Percentiles rank a stretch among this genome's conserved stretches.
Evolutionary conservation across 1,140 invertebrate genomes (phyloP).

Genomic region (Littorina saxatilis): DNA sequence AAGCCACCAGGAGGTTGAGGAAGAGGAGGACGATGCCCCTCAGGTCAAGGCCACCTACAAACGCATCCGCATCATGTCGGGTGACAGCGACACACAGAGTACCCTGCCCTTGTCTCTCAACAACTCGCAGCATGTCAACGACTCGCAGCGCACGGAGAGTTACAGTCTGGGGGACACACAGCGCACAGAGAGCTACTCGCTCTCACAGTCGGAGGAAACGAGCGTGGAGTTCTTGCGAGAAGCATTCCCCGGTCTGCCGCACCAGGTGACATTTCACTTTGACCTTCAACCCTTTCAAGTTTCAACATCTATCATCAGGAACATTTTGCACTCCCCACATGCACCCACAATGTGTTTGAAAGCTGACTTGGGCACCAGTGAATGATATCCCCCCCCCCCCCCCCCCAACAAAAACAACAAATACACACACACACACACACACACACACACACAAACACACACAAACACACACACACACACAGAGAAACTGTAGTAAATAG

Average conservation of each 20-base stretch:
- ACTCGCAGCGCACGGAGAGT: conserved; percentile 5
- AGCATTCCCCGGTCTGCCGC: neutral
- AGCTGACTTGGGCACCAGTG: no score
- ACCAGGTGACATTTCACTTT: neutral
- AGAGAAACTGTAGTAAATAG: no score
- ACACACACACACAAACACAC: no score
- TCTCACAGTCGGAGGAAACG: conserved; percentile 9
- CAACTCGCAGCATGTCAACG: neutral
- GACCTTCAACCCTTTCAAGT: no score
- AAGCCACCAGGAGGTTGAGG: neutral
- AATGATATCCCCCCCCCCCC: no score
- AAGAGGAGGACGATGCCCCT: neutral
- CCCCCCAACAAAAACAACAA: no score
- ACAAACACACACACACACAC: no score
- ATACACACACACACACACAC: no score
- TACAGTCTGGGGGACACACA: conserved; percentile 10
- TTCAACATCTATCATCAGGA: no score
- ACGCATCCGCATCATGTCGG: neutral
- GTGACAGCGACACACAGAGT: conserved; percentile 2
- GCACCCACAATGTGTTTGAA: no score
- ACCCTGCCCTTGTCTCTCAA: neutral
- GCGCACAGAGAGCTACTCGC: neutral
- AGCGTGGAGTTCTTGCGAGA: conserved; percentile 11
- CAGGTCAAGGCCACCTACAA: neutral
- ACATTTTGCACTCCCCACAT: no score